Conservation (phyloP, 2,797 vertebrate genomes). For the Gorsachius magnificus region DNA sequence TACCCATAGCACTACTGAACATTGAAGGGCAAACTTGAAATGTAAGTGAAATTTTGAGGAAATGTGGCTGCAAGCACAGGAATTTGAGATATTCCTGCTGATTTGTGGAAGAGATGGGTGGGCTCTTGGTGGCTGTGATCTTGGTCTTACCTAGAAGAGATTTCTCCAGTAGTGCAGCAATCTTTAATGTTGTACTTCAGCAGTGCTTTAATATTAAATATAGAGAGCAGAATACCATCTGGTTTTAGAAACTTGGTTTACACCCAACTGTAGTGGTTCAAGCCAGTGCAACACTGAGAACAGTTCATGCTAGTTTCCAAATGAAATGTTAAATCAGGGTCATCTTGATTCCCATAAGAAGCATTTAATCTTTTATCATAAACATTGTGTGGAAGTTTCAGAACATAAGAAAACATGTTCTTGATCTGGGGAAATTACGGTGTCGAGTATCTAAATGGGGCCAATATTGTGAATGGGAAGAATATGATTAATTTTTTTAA, state of each 20-base stretch:
- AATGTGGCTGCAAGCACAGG: background rate
- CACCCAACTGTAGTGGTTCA: background rate
- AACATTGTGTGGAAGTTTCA: background rate
- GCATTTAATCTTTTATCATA: background rate
- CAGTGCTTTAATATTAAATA: background rate
- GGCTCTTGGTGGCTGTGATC: background rate
- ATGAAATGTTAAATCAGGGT: background rate
- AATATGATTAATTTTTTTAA: background rate
- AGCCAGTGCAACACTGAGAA: constrained; percentile 18
- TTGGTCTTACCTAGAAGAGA: background rate
- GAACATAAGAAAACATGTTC: accelerated
- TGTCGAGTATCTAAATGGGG: background rate
- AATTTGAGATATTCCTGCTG: background rate
- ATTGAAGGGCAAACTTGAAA: background rate
- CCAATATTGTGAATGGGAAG: background rate
- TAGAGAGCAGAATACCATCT: constrained; percentile 12
- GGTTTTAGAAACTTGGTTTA: constrained; percentile 36
- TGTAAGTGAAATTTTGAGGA: background rate
- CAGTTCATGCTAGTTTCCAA: background rate
- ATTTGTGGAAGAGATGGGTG: background rate
- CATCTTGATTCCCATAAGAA: background rate
- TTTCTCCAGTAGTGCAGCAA: background rate
- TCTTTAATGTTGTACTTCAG: background rate
- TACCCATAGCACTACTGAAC: background rate
- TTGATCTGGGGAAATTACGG: background rate